phyloP scores from a whole-genome alignment of 2,888 invertebrate genomes.

The Amaurobius ferox region DNA sequence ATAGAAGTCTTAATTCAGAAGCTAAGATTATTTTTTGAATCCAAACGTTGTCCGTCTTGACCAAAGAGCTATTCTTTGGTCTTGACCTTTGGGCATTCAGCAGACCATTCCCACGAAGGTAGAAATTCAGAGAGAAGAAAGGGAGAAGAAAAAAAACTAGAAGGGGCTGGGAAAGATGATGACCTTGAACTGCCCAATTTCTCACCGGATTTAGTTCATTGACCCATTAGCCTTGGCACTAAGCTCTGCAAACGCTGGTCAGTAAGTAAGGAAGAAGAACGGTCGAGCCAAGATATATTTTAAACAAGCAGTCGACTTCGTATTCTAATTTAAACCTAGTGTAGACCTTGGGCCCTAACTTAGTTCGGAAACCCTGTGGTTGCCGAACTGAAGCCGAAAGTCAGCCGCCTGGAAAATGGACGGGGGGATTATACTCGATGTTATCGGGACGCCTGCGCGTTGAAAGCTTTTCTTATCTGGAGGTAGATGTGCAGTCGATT shows the following conservation, averaged over 20 bases:
- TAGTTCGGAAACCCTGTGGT: too few relatives aligned
- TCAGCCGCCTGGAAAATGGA: not conserved
- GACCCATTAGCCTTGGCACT: slow-evolving; percentile 26
- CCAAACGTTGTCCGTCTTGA: too few relatives aligned
- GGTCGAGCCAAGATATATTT: too few relatives aligned
- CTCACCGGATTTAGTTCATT: slow-evolving; percentile 30
- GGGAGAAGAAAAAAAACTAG: not conserved
- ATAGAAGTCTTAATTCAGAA: too few relatives aligned
- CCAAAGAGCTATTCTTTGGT: not conserved
- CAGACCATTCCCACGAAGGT: not conserved
- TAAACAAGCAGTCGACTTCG: too few relatives aligned
- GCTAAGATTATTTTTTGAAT: too few relatives aligned
- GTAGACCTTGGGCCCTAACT: too few relatives aligned
- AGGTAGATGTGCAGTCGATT: not conserved
- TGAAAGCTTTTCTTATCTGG: not conserved
- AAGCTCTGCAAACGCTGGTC: slow-evolving; percentile 20
- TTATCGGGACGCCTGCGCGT: not conserved
- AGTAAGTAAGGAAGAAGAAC: slow-evolving; percentile 12
- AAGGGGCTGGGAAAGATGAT: not conserved
- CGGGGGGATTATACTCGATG: not conserved
- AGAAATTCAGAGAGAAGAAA: not conserved
- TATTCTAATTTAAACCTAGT: too few relatives aligned
- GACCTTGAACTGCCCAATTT: slow-evolving; percentile 8
- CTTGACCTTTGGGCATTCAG: not conserved
- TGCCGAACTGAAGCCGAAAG: not conserved